These are phyloP conservation scores for Lepidocolaptes lacrymiger DNA, from an alignment of 2,797 vertebrate species.

Conservation along the genomic window DNA sequence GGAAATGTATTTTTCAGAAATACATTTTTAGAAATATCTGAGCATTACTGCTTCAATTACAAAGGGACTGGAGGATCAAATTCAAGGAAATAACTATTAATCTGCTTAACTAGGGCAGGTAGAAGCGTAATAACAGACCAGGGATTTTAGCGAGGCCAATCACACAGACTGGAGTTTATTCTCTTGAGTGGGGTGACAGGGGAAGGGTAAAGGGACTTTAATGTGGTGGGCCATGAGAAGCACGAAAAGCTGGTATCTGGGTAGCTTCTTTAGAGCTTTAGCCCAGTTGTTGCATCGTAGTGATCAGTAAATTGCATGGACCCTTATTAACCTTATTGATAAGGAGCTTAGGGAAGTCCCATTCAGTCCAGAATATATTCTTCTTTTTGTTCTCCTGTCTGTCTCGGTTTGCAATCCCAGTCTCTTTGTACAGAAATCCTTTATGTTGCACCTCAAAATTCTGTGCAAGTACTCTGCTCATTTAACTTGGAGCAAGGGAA, in stretches of 20 bases:
- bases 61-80: conserved; percentile 75
- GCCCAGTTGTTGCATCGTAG: conserved; percentile 70
- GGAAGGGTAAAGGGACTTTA: conserved; percentile 69
- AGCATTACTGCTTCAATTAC: conserved; percentile 76
- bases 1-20: conserved; percentile 78
- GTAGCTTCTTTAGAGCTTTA: conserved; percentile 61
- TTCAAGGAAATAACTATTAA: conserved; percentile 80
- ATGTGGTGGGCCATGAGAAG: conserved; percentile 71
- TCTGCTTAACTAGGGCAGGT: conserved; percentile 85
- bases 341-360: conserved; percentile 82
- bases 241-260: conserved; percentile 48
- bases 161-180: conserved; percentile 67
- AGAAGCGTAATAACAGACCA: conserved; percentile 70
- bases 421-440: conserved; percentile 68
- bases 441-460: conserved; percentile 72
- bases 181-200: conserved; percentile 59
- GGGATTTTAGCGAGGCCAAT: conserved; percentile 74
- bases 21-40: conserved; percentile 79
- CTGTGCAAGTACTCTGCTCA: conserved; percentile 51
- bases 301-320: conserved; percentile 83
- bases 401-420: conserved; percentile 64
- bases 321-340: conserved; percentile 86
- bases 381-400: conserved; percentile 77
- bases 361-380: conserved; percentile 73
- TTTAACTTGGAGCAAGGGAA: conserved; percentile 65